phyloP scores from a whole-genome alignment of 2,888 invertebrate genomes.

The Synanthedon andrenaeformis region DNA sequence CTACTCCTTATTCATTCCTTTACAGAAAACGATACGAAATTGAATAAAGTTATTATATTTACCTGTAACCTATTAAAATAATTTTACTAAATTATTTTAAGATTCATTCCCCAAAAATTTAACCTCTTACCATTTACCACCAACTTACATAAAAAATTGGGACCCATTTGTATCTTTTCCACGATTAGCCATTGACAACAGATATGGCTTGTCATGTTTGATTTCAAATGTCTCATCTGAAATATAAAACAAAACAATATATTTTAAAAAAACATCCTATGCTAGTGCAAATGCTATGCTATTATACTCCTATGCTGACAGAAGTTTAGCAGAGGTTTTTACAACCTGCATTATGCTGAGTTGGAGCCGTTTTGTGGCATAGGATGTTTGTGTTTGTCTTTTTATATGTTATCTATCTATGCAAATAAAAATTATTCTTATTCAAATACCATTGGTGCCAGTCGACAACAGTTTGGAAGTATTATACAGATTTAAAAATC shows the following conservation, averaged over 20 bases:
- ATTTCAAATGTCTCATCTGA: conserved; percentile 93
- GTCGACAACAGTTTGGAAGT: too few relatives aligned
- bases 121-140: conserved; percentile 24
- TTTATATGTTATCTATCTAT: too few relatives aligned
- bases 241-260: conserved; percentile 25
- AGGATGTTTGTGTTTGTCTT: too few relatives aligned
- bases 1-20: too few relatives aligned
- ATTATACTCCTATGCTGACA: too few relatives aligned
- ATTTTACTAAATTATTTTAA: too few relatives aligned
- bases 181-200: conserved; percentile 98
- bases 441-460: not conserved
- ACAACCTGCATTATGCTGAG: conserved; percentile 1
- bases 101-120: too few relatives aligned
- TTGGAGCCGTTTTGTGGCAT: too few relatives aligned
- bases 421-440: not conserved
- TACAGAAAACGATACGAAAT: too few relatives aligned
- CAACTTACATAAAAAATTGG: conserved; percentile 98
- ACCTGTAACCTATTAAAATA: too few relatives aligned
- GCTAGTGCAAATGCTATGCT: conserved; percentile 46
- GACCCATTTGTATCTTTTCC: conserved; percentile 98
- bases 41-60: too few relatives aligned
- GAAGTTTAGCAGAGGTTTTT: not conserved
- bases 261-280: conserved; percentile 19
- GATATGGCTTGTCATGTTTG: conserved; percentile 89
- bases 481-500: too few relatives aligned